Percentiles rank a stretch among this genome's conserved stretches.
Conservation (phyloP, 53 echinoderm and acorn worm species). For the Paracentrotus lividus region DNA sequence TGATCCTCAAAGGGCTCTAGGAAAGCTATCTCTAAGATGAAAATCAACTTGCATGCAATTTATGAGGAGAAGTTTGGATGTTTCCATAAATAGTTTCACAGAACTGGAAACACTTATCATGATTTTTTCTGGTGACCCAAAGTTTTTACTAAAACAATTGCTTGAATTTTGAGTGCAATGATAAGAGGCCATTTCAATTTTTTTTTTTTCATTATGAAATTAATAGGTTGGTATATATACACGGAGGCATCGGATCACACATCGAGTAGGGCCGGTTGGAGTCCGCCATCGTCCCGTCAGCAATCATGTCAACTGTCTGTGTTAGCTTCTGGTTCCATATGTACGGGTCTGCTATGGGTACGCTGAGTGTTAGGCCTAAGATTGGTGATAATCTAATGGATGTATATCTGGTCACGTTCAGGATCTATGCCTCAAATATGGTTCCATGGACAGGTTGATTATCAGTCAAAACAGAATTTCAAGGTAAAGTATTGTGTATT, state of each 20-base stretch:
- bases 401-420: constrained; percentile 1
- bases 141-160: too few species aligned
- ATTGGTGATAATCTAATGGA: background rate
- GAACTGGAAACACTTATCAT: too few species aligned
- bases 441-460: constrained; percentile 17
- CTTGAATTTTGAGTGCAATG: too few species aligned
- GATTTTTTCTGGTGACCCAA: too few species aligned
- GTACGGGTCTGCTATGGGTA: constrained; percentile 75
- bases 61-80: too few species aligned
- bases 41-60: too few species aligned
- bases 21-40: too few species aligned
- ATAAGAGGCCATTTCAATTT: too few species aligned
- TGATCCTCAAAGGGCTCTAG: too few species aligned
- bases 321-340: constrained; percentile 88
- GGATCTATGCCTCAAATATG: background rate
- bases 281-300: background rate
- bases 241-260: constrained; percentile 63
- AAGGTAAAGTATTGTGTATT: too few species aligned
- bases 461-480: background rate
- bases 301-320: constrained; percentile 35
- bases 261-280: background rate
- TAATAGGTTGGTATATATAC: constrained; percentile 73
- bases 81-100: too few species aligned
- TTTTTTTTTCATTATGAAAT: background rate
- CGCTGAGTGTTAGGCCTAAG: constrained; percentile 56